Evolutionary conservation across 2,888 invertebrate genomes (phyloP).

Genomic region (Sericinus montela): DNA sequence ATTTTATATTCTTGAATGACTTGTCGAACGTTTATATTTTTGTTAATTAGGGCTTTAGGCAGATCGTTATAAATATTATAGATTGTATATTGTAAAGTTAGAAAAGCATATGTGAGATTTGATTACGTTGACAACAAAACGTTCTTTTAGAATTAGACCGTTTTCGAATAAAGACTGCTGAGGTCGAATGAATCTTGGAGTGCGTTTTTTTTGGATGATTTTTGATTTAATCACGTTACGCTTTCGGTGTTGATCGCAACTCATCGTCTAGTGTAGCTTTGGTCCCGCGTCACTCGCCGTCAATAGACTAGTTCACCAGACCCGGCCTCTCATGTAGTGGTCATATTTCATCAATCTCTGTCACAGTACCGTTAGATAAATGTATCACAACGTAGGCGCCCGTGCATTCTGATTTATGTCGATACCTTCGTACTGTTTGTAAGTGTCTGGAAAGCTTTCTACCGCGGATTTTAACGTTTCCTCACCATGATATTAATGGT

Average conservation of each 20-base stretch:
- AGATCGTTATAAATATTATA: constrained; percentile 55
- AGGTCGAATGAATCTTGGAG: constrained; percentile 67
- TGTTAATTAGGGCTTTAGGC: constrained; percentile 74
- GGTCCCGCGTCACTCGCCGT: constrained; percentile 65
- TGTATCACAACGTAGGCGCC: constrained; percentile 79
- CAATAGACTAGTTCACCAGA: constrained; percentile 56
- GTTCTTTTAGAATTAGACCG: constrained; percentile 63
- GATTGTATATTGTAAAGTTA: constrained; percentile 67
- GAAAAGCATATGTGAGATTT: constrained; percentile 61
- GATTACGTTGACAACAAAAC: constrained; percentile 63
- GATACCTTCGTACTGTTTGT: constrained; percentile 48
- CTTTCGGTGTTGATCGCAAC: constrained; percentile 66
- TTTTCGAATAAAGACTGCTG: constrained; percentile 70
- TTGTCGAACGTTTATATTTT: constrained; percentile 67
- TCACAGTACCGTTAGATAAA: constrained; percentile 73
- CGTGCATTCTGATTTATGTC: constrained; percentile 55
- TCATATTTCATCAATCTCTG: constrained; percentile 63
- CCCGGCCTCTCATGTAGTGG: constrained; percentile 71
- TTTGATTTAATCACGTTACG: constrained; percentile 67
- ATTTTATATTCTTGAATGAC: constrained; percentile 73
- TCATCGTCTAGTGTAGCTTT: constrained; percentile 62
- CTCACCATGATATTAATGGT: constrained; percentile 46
- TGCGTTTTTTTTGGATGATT: constrained; percentile 53
- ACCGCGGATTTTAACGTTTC: constrained; percentile 30
- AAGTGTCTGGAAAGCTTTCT: constrained; percentile 71